Evolutionary conservation across 1,140 invertebrate species (phyloP), one percentile per base, ranked within the genome.

Genomic region (Cotesia typhae): DNA sequence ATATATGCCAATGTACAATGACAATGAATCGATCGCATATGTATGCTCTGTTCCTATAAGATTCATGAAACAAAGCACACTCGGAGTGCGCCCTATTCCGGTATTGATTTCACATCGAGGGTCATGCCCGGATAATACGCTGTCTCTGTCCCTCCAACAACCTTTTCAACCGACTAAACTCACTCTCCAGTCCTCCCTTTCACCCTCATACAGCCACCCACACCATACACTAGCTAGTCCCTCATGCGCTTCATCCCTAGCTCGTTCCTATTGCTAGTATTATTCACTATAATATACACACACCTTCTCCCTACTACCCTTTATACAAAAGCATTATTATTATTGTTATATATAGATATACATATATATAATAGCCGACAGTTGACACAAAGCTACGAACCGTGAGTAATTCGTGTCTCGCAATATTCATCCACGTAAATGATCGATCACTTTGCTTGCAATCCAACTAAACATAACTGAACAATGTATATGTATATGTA

Each of bases 41-140:
- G 41, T 47, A 47, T 47, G 17, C 1, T 41, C 41, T 10, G 17
- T 12, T 41, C 41, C 14, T 14, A 41, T 51, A 66, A 66, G 64
- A 66, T 38, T 65, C 37, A 66, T 66, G 64, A 66, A 66, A 66
- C 64, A 66, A 66, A 66, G 47, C 36, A 38, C 4, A 47, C 64
- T 52, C 14, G 37, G 64, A 66, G 41, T 66, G 38, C 67, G 37
- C 70, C 20, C 70, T 41, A 71, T 71, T 71, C 70, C 37, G 37
- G 70, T 71, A 71, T 71, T 71, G 70, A 71, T 71, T 71, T 57
- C 61, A 36, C 63, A 71, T 71, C 52, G 70, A 64, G 61, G 70
- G 70, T 79, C 78, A 78, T 79, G 74, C 70, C 52, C 66, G 69
- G 74, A 72, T 63, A 72, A 74, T 67, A 68, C 70, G 63, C 57